Percentiles rank a stretch among this genome's conserved stretches.
Conservation (phyloP, 1,140 invertebrate species). For the Helicoverpa zea region DNA sequence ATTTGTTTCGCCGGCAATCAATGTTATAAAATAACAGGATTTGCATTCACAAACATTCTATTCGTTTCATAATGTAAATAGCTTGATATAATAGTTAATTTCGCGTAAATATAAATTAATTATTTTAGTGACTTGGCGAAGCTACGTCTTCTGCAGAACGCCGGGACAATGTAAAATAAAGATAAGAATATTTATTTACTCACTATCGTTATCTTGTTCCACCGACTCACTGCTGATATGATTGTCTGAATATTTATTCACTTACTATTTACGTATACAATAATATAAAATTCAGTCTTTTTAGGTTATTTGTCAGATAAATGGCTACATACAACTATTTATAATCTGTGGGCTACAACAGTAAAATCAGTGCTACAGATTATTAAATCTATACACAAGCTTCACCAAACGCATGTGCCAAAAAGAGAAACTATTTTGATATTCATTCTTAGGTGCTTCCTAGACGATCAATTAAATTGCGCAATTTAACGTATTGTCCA, state of each 20-base stretch:
- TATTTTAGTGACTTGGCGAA: constrained; percentile 32
- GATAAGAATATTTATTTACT: constrained; percentile 21
- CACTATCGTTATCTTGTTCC: constrained; percentile 10
- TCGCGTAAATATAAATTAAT: constrained; percentile 24
- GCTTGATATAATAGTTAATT: not conserved
- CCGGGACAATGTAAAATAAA: not conserved
- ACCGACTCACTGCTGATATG: constrained; percentile 28
- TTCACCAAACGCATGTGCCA: too few relatives aligned
- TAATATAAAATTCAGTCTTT: constrained; percentile 71
- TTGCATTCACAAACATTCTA: too few relatives aligned
- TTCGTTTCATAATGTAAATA: too few relatives aligned
- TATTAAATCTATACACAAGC: not conserved
- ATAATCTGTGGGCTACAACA: too few relatives aligned
- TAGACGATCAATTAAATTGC: too few relatives aligned
- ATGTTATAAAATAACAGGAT: too few relatives aligned
- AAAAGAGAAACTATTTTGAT: not conserved
- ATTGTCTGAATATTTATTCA: constrained; percentile 43
- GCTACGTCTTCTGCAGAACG: constrained; percentile 13
- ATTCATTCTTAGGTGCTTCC: too few relatives aligned
- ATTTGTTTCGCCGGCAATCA: too few relatives aligned
- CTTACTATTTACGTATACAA: constrained; percentile 59
- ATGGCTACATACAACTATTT: constrained; percentile 25
- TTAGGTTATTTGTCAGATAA: constrained; percentile 65
- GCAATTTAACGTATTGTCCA: too few relatives aligned
- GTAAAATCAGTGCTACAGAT: not conserved